Conservation (phyloP, 2,888 invertebrate genomes). For the Sepiola atlantica region DNA sequence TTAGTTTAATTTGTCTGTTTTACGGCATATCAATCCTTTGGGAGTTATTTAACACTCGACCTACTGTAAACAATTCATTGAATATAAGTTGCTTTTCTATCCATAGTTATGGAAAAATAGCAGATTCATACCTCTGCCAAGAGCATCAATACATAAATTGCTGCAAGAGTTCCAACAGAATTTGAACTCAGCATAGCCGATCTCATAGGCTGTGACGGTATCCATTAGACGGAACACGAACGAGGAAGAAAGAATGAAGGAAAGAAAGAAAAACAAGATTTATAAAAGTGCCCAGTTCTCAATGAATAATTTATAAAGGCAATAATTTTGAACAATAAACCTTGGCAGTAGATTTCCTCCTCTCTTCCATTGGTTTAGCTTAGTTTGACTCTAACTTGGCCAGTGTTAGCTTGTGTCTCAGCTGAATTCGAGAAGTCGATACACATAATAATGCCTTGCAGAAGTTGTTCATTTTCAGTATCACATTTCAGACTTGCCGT, state of each 20-base stretch:
- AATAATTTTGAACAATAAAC: slow-evolving; percentile 6
- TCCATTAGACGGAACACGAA: background rate
- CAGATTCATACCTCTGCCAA: no score
- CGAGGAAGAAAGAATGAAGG: background rate
- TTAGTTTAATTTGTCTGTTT: no score
- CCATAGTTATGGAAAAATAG: no score
- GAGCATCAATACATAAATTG: no score
- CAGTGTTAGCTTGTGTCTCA: background rate
- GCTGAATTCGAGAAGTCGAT: background rate
- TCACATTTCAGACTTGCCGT: slow-evolving; percentile 32
- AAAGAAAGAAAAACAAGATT: background rate
- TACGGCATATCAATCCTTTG: no score
- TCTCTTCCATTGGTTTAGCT: background rate
- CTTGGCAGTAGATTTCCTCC: background rate
- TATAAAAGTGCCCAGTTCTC: background rate
- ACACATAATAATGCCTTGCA: background rate
- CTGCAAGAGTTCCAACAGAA: no score
- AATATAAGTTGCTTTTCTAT: no score
- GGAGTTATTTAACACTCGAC: no score
- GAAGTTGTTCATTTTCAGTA: background rate
- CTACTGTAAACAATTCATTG: no score
- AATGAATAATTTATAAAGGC: background rate
- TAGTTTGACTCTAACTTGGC: background rate
- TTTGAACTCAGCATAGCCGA: no score
- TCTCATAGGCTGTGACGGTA: no score